Evolutionary conservation across 2,888 invertebrate genomes (phyloP).

Genomic region (Volucella bombylans): DNA sequence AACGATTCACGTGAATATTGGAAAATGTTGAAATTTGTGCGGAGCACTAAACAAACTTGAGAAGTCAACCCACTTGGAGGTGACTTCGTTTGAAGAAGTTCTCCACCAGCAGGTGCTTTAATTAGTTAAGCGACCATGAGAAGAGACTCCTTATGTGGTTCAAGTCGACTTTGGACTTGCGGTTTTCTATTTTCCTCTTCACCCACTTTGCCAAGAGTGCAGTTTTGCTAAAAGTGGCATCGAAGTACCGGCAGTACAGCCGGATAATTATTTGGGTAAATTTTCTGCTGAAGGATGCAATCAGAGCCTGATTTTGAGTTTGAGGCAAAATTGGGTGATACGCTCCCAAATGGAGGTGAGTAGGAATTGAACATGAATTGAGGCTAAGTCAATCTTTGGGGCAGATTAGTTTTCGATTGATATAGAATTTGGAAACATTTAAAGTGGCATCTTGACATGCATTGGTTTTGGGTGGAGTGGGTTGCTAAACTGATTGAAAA

Average conservation of each 20-base stretch:
- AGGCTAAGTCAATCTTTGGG: too few species aligned
- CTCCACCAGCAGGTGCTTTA: slow-evolving; percentile 21
- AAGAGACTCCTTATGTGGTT: neutral
- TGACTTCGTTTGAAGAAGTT: slow-evolving; percentile 1
- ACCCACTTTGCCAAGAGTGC: neutral
- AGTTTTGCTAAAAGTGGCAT: slow-evolving; percentile 6
- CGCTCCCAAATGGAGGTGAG: too few species aligned
- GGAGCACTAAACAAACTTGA: slow-evolving; percentile 25
- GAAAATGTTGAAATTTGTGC: slow-evolving; percentile 1
- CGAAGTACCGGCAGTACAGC: neutral
- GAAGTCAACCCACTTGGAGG: neutral
- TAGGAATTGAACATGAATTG: too few species aligned
- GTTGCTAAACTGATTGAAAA: too few species aligned
- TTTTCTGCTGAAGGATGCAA: neutral
- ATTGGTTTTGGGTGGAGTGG: too few species aligned
- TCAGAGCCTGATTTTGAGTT: too few species aligned
- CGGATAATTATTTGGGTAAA: slow-evolving; percentile 45
- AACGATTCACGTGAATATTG: slow-evolving; percentile 18
- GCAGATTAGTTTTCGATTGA: too few species aligned
- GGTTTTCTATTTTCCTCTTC: slow-evolving; percentile 14
- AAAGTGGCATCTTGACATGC: neutral
- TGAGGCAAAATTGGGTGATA: too few species aligned
- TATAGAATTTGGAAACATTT: neutral
- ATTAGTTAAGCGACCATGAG: slow-evolving; percentile 32
- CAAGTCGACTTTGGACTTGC: slow-evolving; percentile 19